phyloP scores from a whole-genome alignment of 2,797 vertebrate species.

The Sebastes goodei region DNA sequence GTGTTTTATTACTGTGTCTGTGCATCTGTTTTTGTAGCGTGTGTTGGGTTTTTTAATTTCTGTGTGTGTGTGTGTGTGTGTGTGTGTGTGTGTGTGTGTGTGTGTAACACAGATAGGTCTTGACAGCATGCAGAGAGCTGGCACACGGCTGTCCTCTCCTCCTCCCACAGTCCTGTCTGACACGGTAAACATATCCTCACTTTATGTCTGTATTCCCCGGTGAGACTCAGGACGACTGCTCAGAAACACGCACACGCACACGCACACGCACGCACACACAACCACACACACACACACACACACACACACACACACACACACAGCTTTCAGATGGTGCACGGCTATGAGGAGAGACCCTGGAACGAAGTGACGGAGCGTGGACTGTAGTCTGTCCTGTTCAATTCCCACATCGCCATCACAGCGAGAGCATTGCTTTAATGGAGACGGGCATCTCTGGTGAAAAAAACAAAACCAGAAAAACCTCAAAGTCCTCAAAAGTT shows the following conservation, averaged over 20 bases:
- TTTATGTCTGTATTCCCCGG: slow-evolving; percentile 34
- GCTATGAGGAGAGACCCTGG: slow-evolving; percentile 15
- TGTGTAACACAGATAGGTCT: slow-evolving; percentile 31
- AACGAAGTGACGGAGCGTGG: slow-evolving; percentile 33
- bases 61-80: neutral
- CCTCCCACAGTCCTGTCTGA: slow-evolving; percentile 53
- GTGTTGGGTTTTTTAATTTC: neutral
- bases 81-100: slow-evolving; percentile 20
- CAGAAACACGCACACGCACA: neutral
- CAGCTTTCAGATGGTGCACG: slow-evolving; percentile 5
- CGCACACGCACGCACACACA: neutral
- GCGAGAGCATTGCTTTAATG: slow-evolving; percentile 40
- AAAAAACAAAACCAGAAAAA: neutral
- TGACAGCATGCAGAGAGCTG: slow-evolving; percentile 65
- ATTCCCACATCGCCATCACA: slow-evolving; percentile 33
- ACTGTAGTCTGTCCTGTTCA: slow-evolving; percentile 28
- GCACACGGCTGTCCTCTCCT: slow-evolving; percentile 52
- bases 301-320: neutral
- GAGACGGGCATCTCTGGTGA: neutral
- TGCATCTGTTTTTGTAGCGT: neutral
- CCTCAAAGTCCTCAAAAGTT: neutral
- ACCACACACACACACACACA: neutral
- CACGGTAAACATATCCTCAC: slow-evolving; percentile 36
- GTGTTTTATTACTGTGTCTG: neutral
- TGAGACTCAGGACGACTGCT: slow-evolving; percentile 13